Percentiles rank a stretch among this genome's conserved stretches.
Evolutionary conservation across 2,888 invertebrate genomes (phyloP).

Genomic region (Cosmopolites sordidus): DNA sequence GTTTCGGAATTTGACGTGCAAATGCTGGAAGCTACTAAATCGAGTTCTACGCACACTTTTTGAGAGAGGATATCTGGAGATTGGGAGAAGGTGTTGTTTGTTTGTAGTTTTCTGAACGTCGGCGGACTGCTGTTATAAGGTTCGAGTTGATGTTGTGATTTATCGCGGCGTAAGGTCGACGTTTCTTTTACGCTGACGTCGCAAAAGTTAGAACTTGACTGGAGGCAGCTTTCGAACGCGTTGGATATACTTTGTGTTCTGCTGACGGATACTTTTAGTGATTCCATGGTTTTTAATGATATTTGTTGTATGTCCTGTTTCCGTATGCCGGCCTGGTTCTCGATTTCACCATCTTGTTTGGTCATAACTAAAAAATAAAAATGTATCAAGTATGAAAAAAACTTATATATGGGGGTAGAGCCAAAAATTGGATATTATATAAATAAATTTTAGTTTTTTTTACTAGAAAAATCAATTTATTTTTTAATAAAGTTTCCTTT

Average conservation of each 20-base stretch:
- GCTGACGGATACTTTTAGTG: conserved; percentile 12
- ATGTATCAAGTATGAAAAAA: too few species aligned
- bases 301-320: conserved; percentile 32
- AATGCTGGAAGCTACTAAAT: conserved; percentile 45
- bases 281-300: conserved; percentile 27
- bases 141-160: conserved; percentile 41
- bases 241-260: conserved; percentile 37
- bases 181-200: conserved; percentile 28
- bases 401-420: too few species aligned
- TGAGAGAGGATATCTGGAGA: conserved; percentile 50
- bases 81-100: conserved; percentile 23
- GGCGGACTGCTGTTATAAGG: conserved; percentile 51
- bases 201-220: conserved; percentile 37
- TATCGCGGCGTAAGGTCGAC: conserved; percentile 11
- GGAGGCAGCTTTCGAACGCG: conserved; percentile 41
- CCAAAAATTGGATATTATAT: too few species aligned
- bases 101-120: conserved; percentile 28
- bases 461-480: too few species aligned
- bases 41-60: conserved; percentile 56
- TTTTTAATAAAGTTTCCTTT: too few species aligned
- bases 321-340: conserved; percentile 57
- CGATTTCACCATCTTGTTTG: conserved; percentile 61
- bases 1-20: conserved; percentile 14
- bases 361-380: conserved; percentile 52
- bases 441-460: too few species aligned